Conservation (phyloP, 2,888 invertebrate genomes). For the Tridacna crocea region DNA sequence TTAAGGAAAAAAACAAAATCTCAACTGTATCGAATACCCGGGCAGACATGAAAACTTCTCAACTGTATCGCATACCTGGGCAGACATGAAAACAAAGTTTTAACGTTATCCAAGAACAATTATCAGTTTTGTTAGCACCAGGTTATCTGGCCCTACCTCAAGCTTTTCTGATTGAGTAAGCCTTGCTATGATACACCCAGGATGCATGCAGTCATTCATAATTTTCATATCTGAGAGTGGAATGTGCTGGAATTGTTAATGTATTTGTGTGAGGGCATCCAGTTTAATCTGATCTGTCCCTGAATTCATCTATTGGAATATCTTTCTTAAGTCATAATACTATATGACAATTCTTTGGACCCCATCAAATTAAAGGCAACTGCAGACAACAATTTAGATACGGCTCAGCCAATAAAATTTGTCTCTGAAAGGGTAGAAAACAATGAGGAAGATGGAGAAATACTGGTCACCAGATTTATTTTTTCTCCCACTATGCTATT, state of each 20-base stretch:
- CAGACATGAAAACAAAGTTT: background rate
- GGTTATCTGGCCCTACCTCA: constrained; percentile 14
- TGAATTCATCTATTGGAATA: no score
- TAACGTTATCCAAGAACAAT: background rate
- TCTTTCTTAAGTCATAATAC: no score
- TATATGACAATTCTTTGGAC: no score
- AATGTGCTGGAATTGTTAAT: constrained; percentile 22
- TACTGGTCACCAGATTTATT: no score
- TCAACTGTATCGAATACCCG: background rate
- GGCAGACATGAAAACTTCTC: background rate
- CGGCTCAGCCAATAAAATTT: no score
- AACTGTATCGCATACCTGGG: background rate
- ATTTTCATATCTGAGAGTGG: constrained; percentile 14
- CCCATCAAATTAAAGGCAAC: no score
- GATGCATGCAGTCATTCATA: constrained; percentile 29
- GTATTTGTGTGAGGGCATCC: background rate
- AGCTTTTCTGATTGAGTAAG: constrained; percentile 27
- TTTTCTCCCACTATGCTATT: no score
- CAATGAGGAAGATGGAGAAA: no score
- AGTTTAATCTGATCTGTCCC: no score
- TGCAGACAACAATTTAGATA: no score
- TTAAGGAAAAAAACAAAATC: no score
- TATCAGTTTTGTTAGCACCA: constrained; percentile 5
- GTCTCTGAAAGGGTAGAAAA: no score
- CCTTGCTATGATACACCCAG: constrained; percentile 27